Base-by-base conservation (phyloP, 2,113 vertebrate genomes). In the Pandion haliaetus region DNA sequence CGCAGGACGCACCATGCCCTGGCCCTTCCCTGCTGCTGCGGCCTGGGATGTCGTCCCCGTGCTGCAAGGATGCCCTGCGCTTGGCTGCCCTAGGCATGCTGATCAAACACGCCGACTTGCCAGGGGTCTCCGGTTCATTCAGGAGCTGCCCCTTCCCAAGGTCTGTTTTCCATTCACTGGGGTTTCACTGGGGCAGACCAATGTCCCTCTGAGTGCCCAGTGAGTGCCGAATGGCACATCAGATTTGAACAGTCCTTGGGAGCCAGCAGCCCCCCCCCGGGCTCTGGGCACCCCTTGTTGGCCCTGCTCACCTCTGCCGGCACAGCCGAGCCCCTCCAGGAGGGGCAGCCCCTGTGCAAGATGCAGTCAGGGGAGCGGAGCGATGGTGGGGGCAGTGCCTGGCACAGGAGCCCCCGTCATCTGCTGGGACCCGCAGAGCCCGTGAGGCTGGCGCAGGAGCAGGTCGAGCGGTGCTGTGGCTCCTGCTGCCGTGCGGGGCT, bases 231-330 rank as follows among this genome's bases (percentile, higher is more conserved):
- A 61, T 40, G 50, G 21, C 49, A 29, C 23, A 17, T 19, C 4
- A 24, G 28, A 21, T 67, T 32, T 70, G 50, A 44, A 21, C 61
- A 45, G 57, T 40, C 15, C 57, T 71, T 21, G 52, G 28, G 57
- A 47, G 58, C 45, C 67, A 72, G 19, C n/a, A 79, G 40, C 12
- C 6, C 31, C 8, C 34, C 11, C n/a, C 5, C 5, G 4, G 18
- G 19, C 59, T 42, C 5, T 0, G 1, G 24, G 47, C 14, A 57
- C 2, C 63, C 32, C 14, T 25, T 1, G 0, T 29, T 1, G 1
- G 36, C 61, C n/a, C 34, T 1, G 4, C 36, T 86, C 24, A 31
- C 40, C 29, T 11, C 31, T 4, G 3, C 11, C 12, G 26, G 74
- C 49, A 24, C n/a, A 45, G 59, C 54, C 1, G 1, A 84, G n/a